phyloP scores from a whole-genome alignment of 2,888 invertebrate species.

The Tenthredo amoena region DNA sequence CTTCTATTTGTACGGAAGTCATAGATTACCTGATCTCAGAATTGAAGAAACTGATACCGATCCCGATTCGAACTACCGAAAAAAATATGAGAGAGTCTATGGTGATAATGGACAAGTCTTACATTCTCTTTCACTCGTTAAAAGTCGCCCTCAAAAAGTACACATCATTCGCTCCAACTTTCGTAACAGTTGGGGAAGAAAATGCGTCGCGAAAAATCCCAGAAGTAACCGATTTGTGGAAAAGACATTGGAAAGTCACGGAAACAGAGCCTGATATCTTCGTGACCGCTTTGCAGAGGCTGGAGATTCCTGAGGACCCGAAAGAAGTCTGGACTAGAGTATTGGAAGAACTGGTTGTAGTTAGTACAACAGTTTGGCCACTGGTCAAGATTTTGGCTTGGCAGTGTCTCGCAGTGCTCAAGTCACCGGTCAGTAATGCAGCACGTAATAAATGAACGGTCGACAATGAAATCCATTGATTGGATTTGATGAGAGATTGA shows the following conservation, averaged over 20 bases:
- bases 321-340: constrained; percentile 26
- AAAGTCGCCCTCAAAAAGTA: constrained; percentile 42
- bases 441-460: constrained; percentile 7
- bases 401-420: constrained; percentile 50
- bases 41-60: neutral
- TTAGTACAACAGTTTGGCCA: constrained; percentile 35
- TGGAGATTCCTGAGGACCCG: neutral
- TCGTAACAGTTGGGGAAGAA: neutral
- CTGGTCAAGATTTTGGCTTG: constrained; percentile 34
- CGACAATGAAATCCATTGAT: neutral
- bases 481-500: neutral
- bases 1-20: constrained; percentile 56
- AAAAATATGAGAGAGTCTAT: neutral
- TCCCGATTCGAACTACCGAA: neutral
- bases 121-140: constrained; percentile 43
- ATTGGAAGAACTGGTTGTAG: constrained; percentile 44
- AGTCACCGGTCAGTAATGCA: neutral
- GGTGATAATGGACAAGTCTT: constrained; percentile 29
- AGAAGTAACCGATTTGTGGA: constrained; percentile 42
- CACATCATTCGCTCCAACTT: neutral
- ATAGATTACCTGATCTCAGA: constrained; percentile 28
- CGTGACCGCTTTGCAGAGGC: neutral
- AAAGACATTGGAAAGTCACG: constrained; percentile 14
- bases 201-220: neutral
- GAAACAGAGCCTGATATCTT: constrained; percentile 37